A percentile compares a stretch with the other conserved stretches of the same genome.
These are phyloP conservation scores for Enteromius argenteus DNA, from an alignment of 2,797 vertebrate genomes.

Conservation along the genomic window DNA sequence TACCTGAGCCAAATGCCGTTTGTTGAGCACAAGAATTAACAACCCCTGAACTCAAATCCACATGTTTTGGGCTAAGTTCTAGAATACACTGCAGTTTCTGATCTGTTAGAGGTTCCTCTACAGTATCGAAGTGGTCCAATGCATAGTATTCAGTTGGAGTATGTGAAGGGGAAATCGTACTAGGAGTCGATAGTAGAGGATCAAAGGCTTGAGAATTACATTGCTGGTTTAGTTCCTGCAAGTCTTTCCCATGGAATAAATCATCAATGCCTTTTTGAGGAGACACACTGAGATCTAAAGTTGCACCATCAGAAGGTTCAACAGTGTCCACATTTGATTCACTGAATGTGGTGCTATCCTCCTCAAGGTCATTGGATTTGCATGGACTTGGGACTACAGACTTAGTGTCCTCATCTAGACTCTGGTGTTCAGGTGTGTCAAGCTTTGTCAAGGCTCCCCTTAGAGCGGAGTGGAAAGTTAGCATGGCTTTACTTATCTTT, in stretches of 20 bases:
- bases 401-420: slow-evolving; percentile 72
- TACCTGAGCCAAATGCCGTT: background rate
- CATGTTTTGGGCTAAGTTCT: slow-evolving; percentile 57
- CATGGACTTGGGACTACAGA: slow-evolving; percentile 69
- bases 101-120: slow-evolving; percentile 62
- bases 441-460: slow-evolving; percentile 89
- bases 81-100: slow-evolving; percentile 58
- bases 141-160: slow-evolving; percentile 66
- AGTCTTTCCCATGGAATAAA: slow-evolving; percentile 66
- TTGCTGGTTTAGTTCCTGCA: slow-evolving; percentile 62
- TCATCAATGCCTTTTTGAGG: slow-evolving; percentile 71
- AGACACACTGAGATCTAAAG: slow-evolving; percentile 66
- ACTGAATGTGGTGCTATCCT: slow-evolving; percentile 69
- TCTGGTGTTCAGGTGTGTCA: slow-evolving; percentile 79
- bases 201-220: slow-evolving; percentile 65
- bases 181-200: slow-evolving; percentile 66
- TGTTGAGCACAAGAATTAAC: slow-evolving; percentile 5
- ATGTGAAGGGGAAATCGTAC: slow-evolving; percentile 63
- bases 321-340: slow-evolving; percentile 71
- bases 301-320: slow-evolving; percentile 71
- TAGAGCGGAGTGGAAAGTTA: slow-evolving; percentile 87
- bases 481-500: slow-evolving; percentile 85
- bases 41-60: slow-evolving; percentile 25
- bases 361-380: slow-evolving; percentile 68
- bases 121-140: slow-evolving; percentile 62